Evolutionary conservation across 2,113 vertebrate species (phyloP).

Genomic region (Ovis aries): ARS-UI_Ramb_v3.0 NC_056060.1:95036501-95037000

Average conservation of each 20-base stretch:
- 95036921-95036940: neutral
- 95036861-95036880: slow-evolving; percentile 21
- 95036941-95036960: slow-evolving; percentile 30
- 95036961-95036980: neutral
- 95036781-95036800: neutral
- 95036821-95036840: neutral
- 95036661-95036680: neutral
- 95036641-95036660: neutral
- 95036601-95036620: neutral
- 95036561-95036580: neutral
- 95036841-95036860: neutral
- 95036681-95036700: neutral
- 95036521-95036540: neutral
- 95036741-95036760: neutral
- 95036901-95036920: slow-evolving; percentile 23
- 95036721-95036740: neutral
- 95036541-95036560: neutral
- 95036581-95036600: neutral
- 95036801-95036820: neutral
- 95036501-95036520: neutral
- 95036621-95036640: neutral
- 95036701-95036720: neutral
- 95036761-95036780: neutral
- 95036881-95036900: neutral
- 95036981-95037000: neutral